Evolutionary conservation across 2,888 invertebrate species (phyloP), one percentile per base, ranked within the genome.

Genomic region (Tortricodes alternella): DNA sequence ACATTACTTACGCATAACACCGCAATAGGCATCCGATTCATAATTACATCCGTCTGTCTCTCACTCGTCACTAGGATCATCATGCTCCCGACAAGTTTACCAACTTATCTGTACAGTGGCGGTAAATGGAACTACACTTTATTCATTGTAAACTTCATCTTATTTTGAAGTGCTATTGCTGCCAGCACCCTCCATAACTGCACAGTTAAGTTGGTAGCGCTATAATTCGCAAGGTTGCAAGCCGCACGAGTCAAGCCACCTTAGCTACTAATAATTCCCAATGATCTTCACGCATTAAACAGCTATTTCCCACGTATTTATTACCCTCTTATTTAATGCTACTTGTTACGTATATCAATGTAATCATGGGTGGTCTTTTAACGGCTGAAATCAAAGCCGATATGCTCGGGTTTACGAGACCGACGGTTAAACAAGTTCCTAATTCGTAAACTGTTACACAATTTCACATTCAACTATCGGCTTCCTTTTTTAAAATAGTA

Each of bases 191-290:
- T n/a, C n/a, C n/a, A n/a, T n/a, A n/a, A n/a, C n/a, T n/a, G 60
- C 62, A 63, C 68, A 67, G 23, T 46, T 24, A 34, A n/a, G 66
- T 64, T 67, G 66, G 70, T 77, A n/a, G n/a, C n/a, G n/a, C n/a
- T n/a, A n/a, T 84, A 83, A 86, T 86, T 78, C 67, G 76, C 89
- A 88, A 89, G 89, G 89, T 73, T 87, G 74, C 60, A 57, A 52
- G 44, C 65, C 64, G 75, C 89, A 89, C 89, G 88, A 77, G 76
- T 41, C 32, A 1, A 4, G 23, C 74, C 74, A 74, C 87, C 89
- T 89, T 88, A 86, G 79, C 67, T 70, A 72, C 72, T 80, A 81
- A 83, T 83, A 78, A 82, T 78, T 74, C 72, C 73, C 73, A 82
- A 78, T 76, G 80, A 80, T 84, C 81, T 83, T 81, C 79, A 76